Evolutionary conservation across 2,888 invertebrate species (phyloP).

Genomic region (Oligia latruncula): DNA sequence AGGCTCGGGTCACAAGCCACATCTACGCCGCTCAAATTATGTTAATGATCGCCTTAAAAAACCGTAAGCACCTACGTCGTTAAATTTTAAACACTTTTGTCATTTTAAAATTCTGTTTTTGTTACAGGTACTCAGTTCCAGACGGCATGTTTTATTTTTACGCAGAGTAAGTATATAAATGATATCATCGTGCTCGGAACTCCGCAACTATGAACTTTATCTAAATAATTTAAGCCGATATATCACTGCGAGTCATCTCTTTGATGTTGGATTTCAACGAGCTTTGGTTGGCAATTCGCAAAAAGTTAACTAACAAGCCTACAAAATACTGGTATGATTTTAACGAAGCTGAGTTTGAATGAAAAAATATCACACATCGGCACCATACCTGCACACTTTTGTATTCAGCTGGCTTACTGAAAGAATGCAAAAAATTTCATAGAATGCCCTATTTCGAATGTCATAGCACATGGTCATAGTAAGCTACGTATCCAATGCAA

Average conservation of each 20-base stretch:
- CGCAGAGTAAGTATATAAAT: constrained; percentile 54
- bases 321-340: constrained; percentile 70
- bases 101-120: constrained; percentile 75
- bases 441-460: constrained; percentile 39
- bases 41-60: constrained; percentile 78
- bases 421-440: constrained; percentile 40
- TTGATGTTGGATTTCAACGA: constrained; percentile 72
- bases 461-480: constrained; percentile 9
- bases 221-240: constrained; percentile 74
- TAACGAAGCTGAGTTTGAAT: constrained; percentile 78
- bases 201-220: constrained; percentile 70
- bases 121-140: constrained; percentile 78
- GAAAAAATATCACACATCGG: constrained; percentile 65
- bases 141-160: constrained; percentile 61
- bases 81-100: constrained; percentile 75
- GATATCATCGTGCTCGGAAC: constrained; percentile 68
- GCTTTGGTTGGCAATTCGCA: constrained; percentile 72
- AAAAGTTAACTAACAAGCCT: constrained; percentile 77
- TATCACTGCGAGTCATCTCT: constrained; percentile 70
- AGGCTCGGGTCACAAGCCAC: constrained; percentile 67
- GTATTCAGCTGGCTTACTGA: constrained; percentile 38
- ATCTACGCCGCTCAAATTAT: constrained; percentile 77
- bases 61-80: constrained; percentile 75
- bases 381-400: constrained; percentile 52
- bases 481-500: constrained; percentile 44